These are phyloP conservation scores for Porites lobata DNA, from an alignment of 92 coral and sea anemone species.

Conservation along the genomic window DNA sequence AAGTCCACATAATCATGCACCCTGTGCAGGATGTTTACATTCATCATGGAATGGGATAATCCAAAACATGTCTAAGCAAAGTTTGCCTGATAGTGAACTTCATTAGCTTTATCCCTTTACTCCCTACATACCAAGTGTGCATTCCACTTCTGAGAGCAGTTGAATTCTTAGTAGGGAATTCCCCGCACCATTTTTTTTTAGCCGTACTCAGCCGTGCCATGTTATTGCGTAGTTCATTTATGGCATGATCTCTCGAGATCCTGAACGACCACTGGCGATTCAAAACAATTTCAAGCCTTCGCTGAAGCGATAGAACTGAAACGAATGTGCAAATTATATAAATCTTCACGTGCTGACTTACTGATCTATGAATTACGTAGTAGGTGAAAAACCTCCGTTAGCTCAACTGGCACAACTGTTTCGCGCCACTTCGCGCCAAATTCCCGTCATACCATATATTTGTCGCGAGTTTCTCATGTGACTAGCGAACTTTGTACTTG, in stretches of 20 bases:
- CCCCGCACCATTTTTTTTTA: conserved; percentile 21
- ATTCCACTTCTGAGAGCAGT: too few species aligned
- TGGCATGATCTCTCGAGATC: neutral
- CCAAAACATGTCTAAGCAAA: neutral
- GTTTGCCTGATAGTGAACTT: neutral
- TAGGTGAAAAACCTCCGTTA: too few species aligned
- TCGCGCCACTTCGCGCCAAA: too few species aligned
- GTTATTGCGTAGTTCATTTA: conserved; percentile 7
- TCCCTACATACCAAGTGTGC: neutral
- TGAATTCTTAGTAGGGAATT: neutral
- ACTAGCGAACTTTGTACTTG: too few species aligned
- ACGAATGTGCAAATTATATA: neutral
- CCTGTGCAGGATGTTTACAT: neutral
- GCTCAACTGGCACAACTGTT: too few species aligned
- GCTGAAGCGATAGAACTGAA: neutral
- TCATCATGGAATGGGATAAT: neutral
- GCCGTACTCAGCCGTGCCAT: conserved; percentile 11
- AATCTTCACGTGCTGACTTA: neutral
- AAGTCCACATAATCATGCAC: neutral
- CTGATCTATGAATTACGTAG: too few species aligned
- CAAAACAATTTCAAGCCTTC: conserved; percentile 6
- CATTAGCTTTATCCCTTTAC: neutral
- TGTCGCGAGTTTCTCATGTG: too few species aligned
- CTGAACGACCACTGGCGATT: conserved; percentile 5
- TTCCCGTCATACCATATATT: too few species aligned